These are phyloP conservation scores for Cichladusa arquata DNA, from an alignment of 2,113 vertebrate species.

Conservation along the genomic window DNA sequence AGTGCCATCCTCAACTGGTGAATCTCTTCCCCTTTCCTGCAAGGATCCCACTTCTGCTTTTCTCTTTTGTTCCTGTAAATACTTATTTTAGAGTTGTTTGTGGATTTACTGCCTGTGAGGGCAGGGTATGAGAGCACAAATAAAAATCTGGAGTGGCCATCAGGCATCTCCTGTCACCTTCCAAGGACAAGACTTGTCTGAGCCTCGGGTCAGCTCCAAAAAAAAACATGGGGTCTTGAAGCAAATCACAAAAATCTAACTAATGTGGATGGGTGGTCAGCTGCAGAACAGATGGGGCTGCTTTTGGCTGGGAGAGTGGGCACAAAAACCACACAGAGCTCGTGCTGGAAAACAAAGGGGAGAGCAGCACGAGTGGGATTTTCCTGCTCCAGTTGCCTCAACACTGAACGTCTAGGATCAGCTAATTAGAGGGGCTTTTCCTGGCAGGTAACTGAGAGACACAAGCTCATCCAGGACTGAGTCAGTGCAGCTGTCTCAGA, in stretches of 20 bases:
- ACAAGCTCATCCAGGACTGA: constrained; percentile 8
- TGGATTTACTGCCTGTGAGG: neutral
- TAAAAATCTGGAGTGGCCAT: neutral
- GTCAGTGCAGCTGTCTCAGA: constrained; percentile 14
- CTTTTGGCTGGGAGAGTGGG: neutral
- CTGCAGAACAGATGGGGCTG: constrained; percentile 2
- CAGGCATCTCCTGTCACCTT: neutral
- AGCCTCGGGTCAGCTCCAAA: neutral
- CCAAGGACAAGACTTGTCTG: neutral
- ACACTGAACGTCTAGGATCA: neutral
- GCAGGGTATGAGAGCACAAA: neutral
- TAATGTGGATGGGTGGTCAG: neutral
- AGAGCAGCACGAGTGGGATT: neutral
- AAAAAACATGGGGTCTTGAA: neutral
- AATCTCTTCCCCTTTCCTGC: constrained; percentile 12
- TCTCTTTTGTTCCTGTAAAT: neutral
- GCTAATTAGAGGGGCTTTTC: constrained; percentile 45
- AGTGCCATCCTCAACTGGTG: neutral
- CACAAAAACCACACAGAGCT: neutral
- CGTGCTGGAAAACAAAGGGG: neutral
- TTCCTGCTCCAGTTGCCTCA: neutral
- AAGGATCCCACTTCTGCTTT: neutral
- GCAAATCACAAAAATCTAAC: neutral
- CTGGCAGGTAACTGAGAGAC: neutral
- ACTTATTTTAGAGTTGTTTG: neutral